Conservation (phyloP, 2,888 invertebrate genomes). For the Limnephilus auricula region DNA sequence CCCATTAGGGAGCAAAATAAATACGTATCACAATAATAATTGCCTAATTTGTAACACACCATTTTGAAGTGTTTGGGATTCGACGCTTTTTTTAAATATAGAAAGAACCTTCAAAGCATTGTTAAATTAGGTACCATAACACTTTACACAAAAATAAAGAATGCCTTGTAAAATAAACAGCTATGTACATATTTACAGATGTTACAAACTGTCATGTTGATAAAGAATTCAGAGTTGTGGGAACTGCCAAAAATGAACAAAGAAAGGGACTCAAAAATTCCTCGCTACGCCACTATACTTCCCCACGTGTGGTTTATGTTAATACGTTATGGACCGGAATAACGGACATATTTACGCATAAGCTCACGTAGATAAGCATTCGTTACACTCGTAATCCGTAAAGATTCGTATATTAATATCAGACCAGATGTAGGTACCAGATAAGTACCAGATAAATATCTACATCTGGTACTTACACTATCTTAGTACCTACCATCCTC, state of each 20-base stretch:
- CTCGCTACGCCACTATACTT: not conserved
- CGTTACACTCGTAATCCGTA: not conserved
- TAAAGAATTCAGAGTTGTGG: not conserved
- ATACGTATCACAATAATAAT: not conserved
- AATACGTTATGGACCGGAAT: not conserved
- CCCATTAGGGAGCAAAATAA: not conserved
- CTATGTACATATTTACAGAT: not conserved
- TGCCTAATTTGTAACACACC: no score
- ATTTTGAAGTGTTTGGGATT: not conserved
- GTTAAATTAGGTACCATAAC: not conserved
- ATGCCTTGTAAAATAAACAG: not conserved
- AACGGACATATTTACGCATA: not conserved
- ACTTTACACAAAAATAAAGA: no score
- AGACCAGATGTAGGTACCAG: not conserved
- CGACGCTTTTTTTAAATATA: not conserved
- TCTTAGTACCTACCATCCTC: not conserved
- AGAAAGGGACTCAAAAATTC: not conserved
- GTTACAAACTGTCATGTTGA: not conserved
- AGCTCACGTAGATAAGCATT: not conserved
- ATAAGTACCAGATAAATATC: not conserved
- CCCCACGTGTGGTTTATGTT: not conserved
- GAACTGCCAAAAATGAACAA: not conserved
- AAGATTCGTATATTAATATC: not conserved
- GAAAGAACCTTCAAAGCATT: not conserved
- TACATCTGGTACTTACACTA: not conserved